phyloP scores from a whole-genome alignment of 2,113 vertebrate species.

The Scolopax mira region DNA sequence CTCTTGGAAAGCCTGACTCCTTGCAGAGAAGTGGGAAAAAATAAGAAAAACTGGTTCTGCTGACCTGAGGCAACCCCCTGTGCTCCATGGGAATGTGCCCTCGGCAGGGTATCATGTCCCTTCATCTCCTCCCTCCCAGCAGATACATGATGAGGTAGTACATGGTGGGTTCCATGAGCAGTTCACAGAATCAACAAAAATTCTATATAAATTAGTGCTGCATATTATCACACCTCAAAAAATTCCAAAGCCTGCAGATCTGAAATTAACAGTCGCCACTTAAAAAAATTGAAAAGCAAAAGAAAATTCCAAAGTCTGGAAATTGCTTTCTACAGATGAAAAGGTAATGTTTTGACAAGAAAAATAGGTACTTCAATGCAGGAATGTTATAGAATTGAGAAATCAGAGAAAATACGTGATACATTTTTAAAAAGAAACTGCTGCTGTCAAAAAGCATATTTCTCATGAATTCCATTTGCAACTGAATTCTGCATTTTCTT shows the following conservation, averaged over 20 bases:
- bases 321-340: background rate
- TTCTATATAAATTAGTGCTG: background rate
- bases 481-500: background rate
- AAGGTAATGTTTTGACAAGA: background rate
- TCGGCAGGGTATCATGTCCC: accelerated
- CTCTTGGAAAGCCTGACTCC: background rate
- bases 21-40: background rate
- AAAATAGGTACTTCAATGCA: background rate
- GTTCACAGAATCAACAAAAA: background rate
- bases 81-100: background rate
- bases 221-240: background rate
- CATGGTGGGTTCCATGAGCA: background rate
- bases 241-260: background rate
- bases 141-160: background rate
- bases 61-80: background rate
- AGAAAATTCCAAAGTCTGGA: background rate
- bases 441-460: background rate
- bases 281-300: background rate
- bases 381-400: background rate
- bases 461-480: background rate
- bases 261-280: background rate
- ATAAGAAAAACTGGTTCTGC: background rate
- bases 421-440: background rate
- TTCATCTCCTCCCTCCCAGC: background rate
- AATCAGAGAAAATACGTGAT: background rate